A percentile compares a stretch with the other conserved stretches of the same genome.
phyloP scores from a whole-genome alignment of 1,140 invertebrate genomes.

The Drosophila paulistorum region DNA sequence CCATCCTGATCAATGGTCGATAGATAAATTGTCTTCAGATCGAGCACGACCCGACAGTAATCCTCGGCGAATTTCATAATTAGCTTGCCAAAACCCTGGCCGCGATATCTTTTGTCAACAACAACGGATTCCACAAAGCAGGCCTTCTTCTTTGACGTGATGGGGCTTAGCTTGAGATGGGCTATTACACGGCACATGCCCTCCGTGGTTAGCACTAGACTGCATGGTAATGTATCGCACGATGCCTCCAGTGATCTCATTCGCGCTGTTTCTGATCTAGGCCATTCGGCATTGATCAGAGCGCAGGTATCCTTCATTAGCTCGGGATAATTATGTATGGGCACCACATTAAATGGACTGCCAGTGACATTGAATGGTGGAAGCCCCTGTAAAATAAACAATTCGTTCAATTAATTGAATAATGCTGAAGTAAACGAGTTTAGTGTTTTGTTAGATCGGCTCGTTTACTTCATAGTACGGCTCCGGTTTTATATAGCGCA shows the following conservation, averaged over 20 bases:
- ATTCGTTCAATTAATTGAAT: constrained; percentile 4
- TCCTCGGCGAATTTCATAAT: constrained; percentile 88
- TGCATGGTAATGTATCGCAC: constrained; percentile 88
- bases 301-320: constrained; percentile 87
- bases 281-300: constrained; percentile 92
- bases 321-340: constrained; percentile 88
- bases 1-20: constrained; percentile 90
- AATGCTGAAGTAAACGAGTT: neutral
- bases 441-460: constrained; percentile 17
- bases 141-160: constrained; percentile 86
- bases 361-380: constrained; percentile 82
- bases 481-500: constrained; percentile 81
- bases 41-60: constrained; percentile 86
- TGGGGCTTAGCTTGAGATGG: constrained; percentile 89
- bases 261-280: constrained; percentile 89
- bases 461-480: constrained; percentile 80
- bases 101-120: constrained; percentile 87
- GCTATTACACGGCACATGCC: constrained; percentile 86
- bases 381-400: constrained; percentile 71
- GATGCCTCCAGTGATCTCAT: constrained; percentile 88
- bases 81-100: constrained; percentile 89
- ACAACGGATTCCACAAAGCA: constrained; percentile 92
- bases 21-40: constrained; percentile 87
- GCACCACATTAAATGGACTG: constrained; percentile 85
- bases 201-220: constrained; percentile 87